Base-by-base conservation (phyloP, 37 sponge, comb jelly and placozoan species). In the Oopsacas minuta region DNA sequence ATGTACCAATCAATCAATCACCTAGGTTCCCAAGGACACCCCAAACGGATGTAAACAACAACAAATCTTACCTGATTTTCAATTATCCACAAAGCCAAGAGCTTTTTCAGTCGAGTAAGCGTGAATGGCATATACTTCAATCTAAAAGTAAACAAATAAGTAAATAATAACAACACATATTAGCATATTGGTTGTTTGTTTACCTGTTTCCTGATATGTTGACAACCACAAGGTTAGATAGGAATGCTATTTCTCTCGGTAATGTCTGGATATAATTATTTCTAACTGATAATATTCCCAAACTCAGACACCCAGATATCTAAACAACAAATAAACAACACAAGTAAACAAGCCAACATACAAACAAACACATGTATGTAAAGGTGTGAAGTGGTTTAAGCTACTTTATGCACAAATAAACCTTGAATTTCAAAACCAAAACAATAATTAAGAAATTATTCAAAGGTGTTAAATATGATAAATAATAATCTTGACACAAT, bases 71-170 rank as follows among this genome's bases (percentile, higher is more conserved):
- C 91, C 92, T 94, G 94, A 35, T 92, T 91, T 52, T 90, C 90
- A 0, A 90, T 82, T 32, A 94, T 86, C 94, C 94, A 94, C 25
- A 94, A 52, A 35, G 94, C 94, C 7, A 86, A 53, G 34, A 94
- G 84, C 81, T 85, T 85, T 38, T 36, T 88, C 39, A 94, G 88
- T 0, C 53, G 25, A n/a, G 83, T 86, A 82, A 94, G 39, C n/a
- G 89, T 38, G 81, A 81, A 87, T 23, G 94, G 94, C 37, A 94
- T 89, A 81, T 83, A 37, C 36, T 85, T 82, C 10, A 90, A 83
- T 38, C 88, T 91, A 86, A 38, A 35, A 23, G 49, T 42, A 42
- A 42, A 42, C 49, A 42, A 42, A 42, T 15, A 42, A 42, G 15
- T 42, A 42, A 42, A 42, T 15, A 42, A 17, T 20, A 61, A 61